Base-by-base conservation (phyloP, 2,113 vertebrate genomes). In the Crocuta crocuta region DNA sequence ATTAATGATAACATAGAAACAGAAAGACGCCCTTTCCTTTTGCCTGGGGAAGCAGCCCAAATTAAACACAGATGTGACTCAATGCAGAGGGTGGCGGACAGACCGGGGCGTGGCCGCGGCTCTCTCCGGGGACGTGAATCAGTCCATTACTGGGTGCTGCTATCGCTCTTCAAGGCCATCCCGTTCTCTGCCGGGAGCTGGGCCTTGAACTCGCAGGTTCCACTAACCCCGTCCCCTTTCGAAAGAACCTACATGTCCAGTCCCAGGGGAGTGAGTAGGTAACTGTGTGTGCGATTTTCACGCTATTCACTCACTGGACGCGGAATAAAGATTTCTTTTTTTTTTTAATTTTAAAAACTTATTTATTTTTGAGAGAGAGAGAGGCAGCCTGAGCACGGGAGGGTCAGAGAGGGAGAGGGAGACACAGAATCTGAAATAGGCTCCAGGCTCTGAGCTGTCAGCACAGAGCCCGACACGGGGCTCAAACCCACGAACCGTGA, bases 201-300 rank as follows among this genome's bases (percentile, higher is more conserved):
- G n/a, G 70, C 21, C 70, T 28, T 11, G 39, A 19, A 39, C 35
- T 28, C 4, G 7, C 2, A 0, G 17, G 4, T 70, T 28, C 39
- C 61, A 35, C 28, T 7, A 12, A 7, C 21, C 21, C 58, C 21
- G 19, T 7, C 65, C 31, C 58, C 15, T 3, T 35, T 1, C 10
- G 39, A 33, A 95, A 26, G 1, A 8, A 23, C 45, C 8, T 16
- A 11, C 2, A 31, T 1, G 31, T 63, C 68, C 58, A 4, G 1
- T 17, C 11, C 11, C 0, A 6, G 10, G n/a, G 58, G 21, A 17
- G 28, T 0, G 2, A 43, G 13, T 24, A 19, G 48, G 15, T 4
- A 11, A 26, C n/a, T 0, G 0, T 8, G 43, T 7, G 1, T 3
- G 4, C 1, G 0, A 15, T 15, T 1, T 48, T 48, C 26, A 26